Evolutionary conservation across 2,113 vertebrate genomes (phyloP), one percentile per base, ranked within the genome.

Genomic region (Larimichthys crocea): DNA sequence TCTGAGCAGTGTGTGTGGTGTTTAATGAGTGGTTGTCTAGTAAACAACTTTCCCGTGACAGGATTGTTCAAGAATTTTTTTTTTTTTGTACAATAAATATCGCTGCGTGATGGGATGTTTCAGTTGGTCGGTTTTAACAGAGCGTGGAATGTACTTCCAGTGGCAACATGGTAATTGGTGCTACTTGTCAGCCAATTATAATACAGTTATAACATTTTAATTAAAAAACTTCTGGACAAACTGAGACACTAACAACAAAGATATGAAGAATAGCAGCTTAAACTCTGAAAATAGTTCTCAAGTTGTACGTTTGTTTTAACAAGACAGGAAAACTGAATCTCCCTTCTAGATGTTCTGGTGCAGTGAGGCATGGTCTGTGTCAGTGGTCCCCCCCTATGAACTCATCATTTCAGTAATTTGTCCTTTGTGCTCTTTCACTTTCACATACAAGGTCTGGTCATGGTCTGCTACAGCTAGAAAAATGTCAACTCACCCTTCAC

Each of bases 381-480:
- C 50, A 71, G 9, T 50, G 61, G 16, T 31, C 31, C 17, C 52
- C 52, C 26, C 35, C 61, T 42, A 24, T 35, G 42, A 59, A 29
- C 53, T 20, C n/a, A n/a, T 40, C 10, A 56, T 49, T 40, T 48
- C 0, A n/a, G 22, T 19, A 15, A 22, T 16, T 6, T 56, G 24
- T 52, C 65, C 40, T 35, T 65, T 52, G 46, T 60, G 29, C 52
- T 81, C 44, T 60, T 74, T 60, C 53, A 50, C 12, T 61, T 74
- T 61, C 56, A 24, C 55, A 44, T 40, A 12, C 26, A 14, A 40
- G 35, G 8, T 40, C 35, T 40, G 35, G 35, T 40, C 8, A 9
- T 40, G 35, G n/a, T 71, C 49, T 70, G 67, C 74, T 69, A 44
- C 79, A 80, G 71, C 71, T 74, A 35, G 26, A 72, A 75, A 40